Evolutionary conservation across 2,888 invertebrate genomes (phyloP).

Genomic region (Petrolisthes cinctipes): DNA sequence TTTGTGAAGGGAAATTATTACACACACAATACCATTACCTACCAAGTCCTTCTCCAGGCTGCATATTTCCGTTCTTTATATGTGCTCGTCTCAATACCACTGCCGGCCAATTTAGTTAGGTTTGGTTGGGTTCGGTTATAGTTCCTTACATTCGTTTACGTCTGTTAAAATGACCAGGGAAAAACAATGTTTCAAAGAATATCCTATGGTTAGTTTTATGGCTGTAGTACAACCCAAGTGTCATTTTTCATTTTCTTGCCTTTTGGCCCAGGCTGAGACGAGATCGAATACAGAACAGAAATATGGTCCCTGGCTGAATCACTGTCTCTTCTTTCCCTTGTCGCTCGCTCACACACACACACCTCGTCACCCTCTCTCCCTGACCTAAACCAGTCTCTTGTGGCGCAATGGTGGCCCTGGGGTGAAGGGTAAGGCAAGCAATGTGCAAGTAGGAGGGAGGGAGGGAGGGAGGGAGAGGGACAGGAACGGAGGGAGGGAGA

Average conservation of each 20-base stretch:
- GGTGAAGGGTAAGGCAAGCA: not conserved
- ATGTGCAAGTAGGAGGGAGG: not conserved
- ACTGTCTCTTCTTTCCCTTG: not conserved
- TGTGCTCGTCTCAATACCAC: too few species aligned
- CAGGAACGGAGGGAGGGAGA: slow-evolving; percentile 14
- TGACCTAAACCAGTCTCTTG: not conserved
- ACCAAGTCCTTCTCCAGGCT: too few species aligned
- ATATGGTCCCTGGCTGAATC: not conserved
- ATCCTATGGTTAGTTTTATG: too few species aligned
- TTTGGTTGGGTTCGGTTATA: too few species aligned
- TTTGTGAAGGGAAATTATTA: too few species aligned
- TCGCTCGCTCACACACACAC: not conserved
- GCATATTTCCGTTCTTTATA: too few species aligned
- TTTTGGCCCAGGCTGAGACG: not conserved
- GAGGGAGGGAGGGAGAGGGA: slow-evolving; percentile 16
- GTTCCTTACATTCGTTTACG: too few species aligned
- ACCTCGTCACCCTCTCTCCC: not conserved
- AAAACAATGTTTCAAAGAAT: too few species aligned
- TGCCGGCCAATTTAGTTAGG: too few species aligned
- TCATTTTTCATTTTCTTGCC: not conserved
- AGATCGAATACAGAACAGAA: not conserved
- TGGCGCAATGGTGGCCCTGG: not conserved
- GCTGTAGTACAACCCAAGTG: not conserved
- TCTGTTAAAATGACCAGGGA: too few species aligned
- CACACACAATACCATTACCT: too few species aligned